Evolutionary conservation across 2,113 vertebrate species (phyloP).

Genomic region (Varanus komodoensis): DNA sequence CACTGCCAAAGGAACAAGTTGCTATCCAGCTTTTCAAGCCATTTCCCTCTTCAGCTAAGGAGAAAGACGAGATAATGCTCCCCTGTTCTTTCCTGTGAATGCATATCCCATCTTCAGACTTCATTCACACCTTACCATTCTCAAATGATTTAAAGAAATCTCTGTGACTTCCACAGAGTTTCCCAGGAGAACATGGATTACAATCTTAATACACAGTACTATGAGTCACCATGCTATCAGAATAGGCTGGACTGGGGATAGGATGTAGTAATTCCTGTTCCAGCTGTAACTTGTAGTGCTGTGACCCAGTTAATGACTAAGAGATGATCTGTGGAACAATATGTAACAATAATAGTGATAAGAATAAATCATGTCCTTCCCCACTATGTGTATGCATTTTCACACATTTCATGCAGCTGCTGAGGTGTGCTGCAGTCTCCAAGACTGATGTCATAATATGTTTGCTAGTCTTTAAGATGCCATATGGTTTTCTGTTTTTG

Average conservation of each 20-base stretch:
- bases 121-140: not conserved
- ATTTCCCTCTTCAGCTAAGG: no score
- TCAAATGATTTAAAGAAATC: not conserved
- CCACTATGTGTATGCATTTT: no score
- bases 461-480: no score
- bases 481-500: no score
- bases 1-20: not conserved
- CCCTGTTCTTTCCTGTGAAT: not conserved
- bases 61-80: not conserved
- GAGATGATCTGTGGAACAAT: not conserved
- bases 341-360: not conserved
- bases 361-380: no score
- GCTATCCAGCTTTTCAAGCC: not conserved
- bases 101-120: not conserved
- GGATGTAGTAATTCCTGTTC: not conserved
- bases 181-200: not conserved
- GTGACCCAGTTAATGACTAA: not conserved
- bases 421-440: no score
- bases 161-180: not conserved
- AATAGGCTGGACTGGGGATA: not conserved
- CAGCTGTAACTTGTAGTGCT: not conserved
- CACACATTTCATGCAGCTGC: not conserved
- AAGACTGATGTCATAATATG: no score
- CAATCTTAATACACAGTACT: not conserved
- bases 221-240: not conserved